Evolutionary conservation across 2,797 vertebrate genomes (phyloP), one percentile per base, ranked within the genome.

Genomic region (Arrhamphus sclerolepis): DNA sequence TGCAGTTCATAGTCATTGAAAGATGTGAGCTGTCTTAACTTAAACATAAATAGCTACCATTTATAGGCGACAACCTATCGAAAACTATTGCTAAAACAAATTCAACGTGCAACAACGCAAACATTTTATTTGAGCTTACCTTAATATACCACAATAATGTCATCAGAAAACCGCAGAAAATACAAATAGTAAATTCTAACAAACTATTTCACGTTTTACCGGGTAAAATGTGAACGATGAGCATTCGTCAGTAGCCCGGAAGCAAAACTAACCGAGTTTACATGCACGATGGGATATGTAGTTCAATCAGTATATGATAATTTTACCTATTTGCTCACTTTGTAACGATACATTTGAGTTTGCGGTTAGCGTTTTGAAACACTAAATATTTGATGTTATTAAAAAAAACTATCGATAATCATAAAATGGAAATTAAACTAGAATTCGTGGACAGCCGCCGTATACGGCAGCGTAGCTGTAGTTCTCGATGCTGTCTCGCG

Each of bases 211-310:
- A 69, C 61, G 41, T 83, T 78, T 74, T 47, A 2, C 60, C 49
- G 19, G 52, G 17, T 10, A 6, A 68, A 76, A 73, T 41, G 16
- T 6, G 42, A 16, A 19, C 24, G 51, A 19, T 63, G 0, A 11
- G 4, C 43, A 6, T 41, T n/a, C 29, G 3, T 16, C 2, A 0
- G 5, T 26, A 39, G 86, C 84, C 13, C 81, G 87, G 90, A 89
- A 89, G 47, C 51, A 63, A 81, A 82, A 72, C 19, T 19, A 0
- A 16, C 0, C 0, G 17, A 16, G 0, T 1, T 0, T 0, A 0
- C 10, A 26, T 78, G 87, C 66, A 85, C 81, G 18, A 0, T 87
- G 84, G 89, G 85, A 87, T 1, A 70, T 63, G 81, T 46, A 69
- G 87, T 89, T 60, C 0, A 5, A 4, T 10, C 2, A 1, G 0